phyloP scores from a whole-genome alignment of 2,888 invertebrate species.

The Apotomis capreana region DNA sequence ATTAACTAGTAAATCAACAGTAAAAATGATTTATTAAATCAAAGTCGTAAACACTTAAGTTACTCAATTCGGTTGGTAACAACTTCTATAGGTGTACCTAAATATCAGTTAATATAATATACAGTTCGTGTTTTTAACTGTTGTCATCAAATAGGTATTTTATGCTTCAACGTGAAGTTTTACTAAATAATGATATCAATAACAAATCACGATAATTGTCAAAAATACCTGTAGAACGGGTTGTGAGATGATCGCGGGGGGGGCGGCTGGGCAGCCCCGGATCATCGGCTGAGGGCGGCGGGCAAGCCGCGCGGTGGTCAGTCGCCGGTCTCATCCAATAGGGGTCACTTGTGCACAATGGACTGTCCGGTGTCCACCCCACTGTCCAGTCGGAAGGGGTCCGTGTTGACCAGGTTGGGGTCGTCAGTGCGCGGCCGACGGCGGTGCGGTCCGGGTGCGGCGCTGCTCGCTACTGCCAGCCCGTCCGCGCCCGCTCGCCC shows the following conservation, averaged over 20 bases:
- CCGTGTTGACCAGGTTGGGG: constrained; percentile 59
- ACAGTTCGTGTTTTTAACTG: no score
- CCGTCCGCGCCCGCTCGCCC: constrained; percentile 55
- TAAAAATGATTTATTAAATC: constrained; percentile 34
- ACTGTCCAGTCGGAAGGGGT: constrained; percentile 55
- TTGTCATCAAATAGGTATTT: constrained; percentile 8
- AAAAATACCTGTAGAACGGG: constrained; percentile 76
- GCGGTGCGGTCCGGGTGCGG: constrained; percentile 79
- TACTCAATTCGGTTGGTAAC: no score
- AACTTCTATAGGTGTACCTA: background rate
- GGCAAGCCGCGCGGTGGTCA: constrained; percentile 75
- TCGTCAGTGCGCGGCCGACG: constrained; percentile 60
- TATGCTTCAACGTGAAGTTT: constrained; percentile 8
- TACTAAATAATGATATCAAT: constrained; percentile 12
- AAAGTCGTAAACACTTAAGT: constrained; percentile 17
- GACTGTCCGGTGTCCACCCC: constrained; percentile 65
- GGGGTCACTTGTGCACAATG: constrained; percentile 77
- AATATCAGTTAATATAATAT: constrained; percentile 19
- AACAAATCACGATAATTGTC: constrained; percentile 57
- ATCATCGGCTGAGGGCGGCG: constrained; percentile 73
- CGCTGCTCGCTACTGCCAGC: constrained; percentile 74
- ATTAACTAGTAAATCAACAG: constrained; percentile 34
- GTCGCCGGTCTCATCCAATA: constrained; percentile 64
- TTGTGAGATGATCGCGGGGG: constrained; percentile 68
- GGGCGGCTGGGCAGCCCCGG: constrained; percentile 73